Base-by-base conservation (phyloP, 2,797 vertebrate species). In the Labroides dimidiatus region DNA sequence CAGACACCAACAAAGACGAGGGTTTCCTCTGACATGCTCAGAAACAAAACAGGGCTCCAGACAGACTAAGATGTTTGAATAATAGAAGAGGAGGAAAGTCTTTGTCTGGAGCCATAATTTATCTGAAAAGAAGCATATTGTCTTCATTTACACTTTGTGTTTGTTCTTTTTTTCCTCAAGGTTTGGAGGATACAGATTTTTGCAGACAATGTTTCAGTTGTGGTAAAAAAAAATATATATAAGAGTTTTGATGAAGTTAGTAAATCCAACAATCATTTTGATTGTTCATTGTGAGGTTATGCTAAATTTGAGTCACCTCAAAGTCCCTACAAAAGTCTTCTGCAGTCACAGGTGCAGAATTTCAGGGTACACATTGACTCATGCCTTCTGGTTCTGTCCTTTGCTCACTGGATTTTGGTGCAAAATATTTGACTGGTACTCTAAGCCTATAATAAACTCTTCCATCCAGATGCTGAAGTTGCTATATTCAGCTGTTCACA, bases 31-130 rank as follows among this genome's bases (percentile, higher is more conserved):
- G 21, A 65, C 42, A 65, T 10, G 12, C 41, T 42, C n/a, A 15
- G 14, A 43, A 42, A 61, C 63, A 73, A 71, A 71, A 70, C 51
- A 43, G 12, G 36, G 52, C 37, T 33, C 63, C 51, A 63, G 55
- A 63, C 59, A 70, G 37, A 23, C 41, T 19, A 24, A 27, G 44
- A 63, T 27, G 37, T 63, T 44, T 36, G 54, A 4, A 56, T 71
- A 0, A 43, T 39, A 41, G 14, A 43, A 36, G 20, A 43, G 37
- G 37, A 20, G 36, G 24, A 39, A 5, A 19, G 17, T 48, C 47
- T 66, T 66, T 58, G 52, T 64, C 15, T 62, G 51, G 33, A 43
- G 33, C 24, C 11, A 24, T 51, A 5, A 51, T 64, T 53, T 58
- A 53, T 52, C 45, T 56, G 39, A 64, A 57, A 58, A 20, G 14